These are phyloP conservation scores for Trissolcus basalis DNA, from an alignment of 1,140 invertebrate species.

Conservation along the genomic window DNA sequence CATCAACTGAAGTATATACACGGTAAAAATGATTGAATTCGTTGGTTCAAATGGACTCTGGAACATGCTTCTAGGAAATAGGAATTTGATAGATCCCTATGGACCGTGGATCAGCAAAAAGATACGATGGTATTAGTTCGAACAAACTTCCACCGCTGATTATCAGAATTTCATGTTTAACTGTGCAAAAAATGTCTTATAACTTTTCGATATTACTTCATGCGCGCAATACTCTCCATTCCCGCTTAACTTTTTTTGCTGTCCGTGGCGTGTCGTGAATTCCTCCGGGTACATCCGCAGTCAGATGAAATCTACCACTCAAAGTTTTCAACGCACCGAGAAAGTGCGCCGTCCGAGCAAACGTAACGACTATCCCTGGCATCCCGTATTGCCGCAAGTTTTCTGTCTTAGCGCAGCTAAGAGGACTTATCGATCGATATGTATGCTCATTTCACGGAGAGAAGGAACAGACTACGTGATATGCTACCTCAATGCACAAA, in stretches of 20 bases:
- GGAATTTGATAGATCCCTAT: too few species aligned
- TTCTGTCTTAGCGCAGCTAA: constrained; percentile 29
- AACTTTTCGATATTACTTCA: constrained; percentile 22
- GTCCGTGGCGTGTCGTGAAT: constrained; percentile 17
- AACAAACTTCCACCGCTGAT: too few species aligned
- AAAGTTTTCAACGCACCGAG: constrained; percentile 37
- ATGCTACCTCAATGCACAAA: constrained; percentile 60
- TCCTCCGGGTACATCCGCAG: constrained; percentile 20
- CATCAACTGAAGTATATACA: too few species aligned
- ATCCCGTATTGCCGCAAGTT: constrained; percentile 12
- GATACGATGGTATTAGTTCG: too few species aligned
- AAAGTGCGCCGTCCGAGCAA: constrained; percentile 21
- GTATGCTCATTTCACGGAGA: constrained; percentile 58
- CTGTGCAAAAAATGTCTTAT: too few species aligned
- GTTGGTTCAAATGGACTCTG: too few species aligned
- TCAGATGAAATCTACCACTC: constrained; percentile 44
- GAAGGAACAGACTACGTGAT: constrained; percentile 63
- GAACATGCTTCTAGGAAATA: too few species aligned
- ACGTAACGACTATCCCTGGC: constrained; percentile 28
- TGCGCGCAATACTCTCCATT: constrained; percentile 32
- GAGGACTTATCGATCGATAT: constrained; percentile 63
- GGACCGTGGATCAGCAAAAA: too few species aligned
- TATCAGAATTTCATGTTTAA: too few species aligned
- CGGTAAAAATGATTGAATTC: too few species aligned
- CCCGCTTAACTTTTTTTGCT: constrained; percentile 16